Conservation (phyloP, 1,140 invertebrate genomes). For the Drosophila pachea region DNA sequence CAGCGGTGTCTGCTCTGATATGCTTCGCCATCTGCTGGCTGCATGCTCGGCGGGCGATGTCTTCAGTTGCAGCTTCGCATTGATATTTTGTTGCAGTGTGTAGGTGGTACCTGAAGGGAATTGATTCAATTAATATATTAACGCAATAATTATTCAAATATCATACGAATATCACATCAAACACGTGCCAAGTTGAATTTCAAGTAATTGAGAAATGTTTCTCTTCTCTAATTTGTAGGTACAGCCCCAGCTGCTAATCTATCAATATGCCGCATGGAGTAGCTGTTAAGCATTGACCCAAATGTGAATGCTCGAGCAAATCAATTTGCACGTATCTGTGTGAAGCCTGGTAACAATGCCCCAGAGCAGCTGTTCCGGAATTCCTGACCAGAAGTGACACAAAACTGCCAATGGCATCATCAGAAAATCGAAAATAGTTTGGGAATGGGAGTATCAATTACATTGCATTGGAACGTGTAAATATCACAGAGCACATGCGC, state of each 20-base stretch:
- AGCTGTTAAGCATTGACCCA: constrained; percentile 10
- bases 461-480: constrained; percentile 44
- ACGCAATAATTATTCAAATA: too few relatives aligned
- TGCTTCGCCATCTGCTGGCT: constrained; percentile 62
- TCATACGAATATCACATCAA: too few relatives aligned
- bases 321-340: constrained; percentile 28
- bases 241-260: neutral
- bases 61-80: constrained; percentile 49
- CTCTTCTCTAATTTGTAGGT: too few relatives aligned
- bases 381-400: constrained; percentile 3
- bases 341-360: constrained; percentile 4
- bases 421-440: constrained; percentile 2
- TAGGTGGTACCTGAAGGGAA: constrained; percentile 66
- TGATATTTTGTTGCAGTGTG: constrained; percentile 75
- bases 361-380: neutral
- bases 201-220: neutral
- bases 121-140: neutral
- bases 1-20: constrained; percentile 43
- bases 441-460: constrained; percentile 61
- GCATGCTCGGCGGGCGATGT: constrained; percentile 51
- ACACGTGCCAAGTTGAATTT: neutral
- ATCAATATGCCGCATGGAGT: constrained; percentile 3
- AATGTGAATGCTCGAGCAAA: constrained; percentile 14
- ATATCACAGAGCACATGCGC: constrained; percentile 33
- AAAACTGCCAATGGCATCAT: constrained; percentile 15